Conservation (phyloP, 2,888 invertebrate species). For the Agonopterix alstromeriana region DNA sequence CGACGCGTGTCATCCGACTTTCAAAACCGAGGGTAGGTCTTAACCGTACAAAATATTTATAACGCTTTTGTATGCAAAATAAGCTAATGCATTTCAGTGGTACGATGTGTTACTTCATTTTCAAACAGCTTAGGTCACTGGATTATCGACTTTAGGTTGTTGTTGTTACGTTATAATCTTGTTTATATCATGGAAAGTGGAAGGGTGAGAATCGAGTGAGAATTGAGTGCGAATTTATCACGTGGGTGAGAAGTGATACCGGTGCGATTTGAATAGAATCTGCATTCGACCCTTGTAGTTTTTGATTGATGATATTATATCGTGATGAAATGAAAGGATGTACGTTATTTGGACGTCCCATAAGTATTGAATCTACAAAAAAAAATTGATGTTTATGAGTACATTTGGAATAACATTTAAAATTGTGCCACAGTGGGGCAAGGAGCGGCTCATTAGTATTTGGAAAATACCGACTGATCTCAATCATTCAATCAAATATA, state of each 20-base stretch:
- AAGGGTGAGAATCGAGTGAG: not conserved
- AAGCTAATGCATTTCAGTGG: constrained; percentile 53
- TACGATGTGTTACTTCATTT: constrained; percentile 44
- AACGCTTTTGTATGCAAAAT: constrained; percentile 74
- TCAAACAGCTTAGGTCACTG: not conserved
- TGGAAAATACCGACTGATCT: too few relatives aligned
- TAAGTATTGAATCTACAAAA: too few relatives aligned
- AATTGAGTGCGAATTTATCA: not conserved
- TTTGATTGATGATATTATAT: constrained; percentile 57
- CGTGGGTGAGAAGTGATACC: not conserved
- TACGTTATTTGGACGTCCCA: not conserved
- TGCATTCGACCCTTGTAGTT: constrained; percentile 52
- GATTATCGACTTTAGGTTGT: not conserved
- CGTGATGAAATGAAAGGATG: constrained; percentile 48
- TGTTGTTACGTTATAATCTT: not conserved
- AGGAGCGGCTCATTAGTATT: too few relatives aligned
- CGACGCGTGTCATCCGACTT: constrained; percentile 66
- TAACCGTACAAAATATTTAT: constrained; percentile 68
- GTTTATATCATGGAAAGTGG: constrained; percentile 13
- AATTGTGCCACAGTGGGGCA: too few relatives aligned
- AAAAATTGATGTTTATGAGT: too few relatives aligned
- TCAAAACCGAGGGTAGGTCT: constrained; percentile 54
- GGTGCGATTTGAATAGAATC: constrained; percentile 50
- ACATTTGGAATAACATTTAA: too few relatives aligned
- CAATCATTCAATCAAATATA: too few relatives aligned